phyloP scores from a whole-genome alignment of 2,113 vertebrate genomes.

The Hippocampus mohnikei region DNA sequence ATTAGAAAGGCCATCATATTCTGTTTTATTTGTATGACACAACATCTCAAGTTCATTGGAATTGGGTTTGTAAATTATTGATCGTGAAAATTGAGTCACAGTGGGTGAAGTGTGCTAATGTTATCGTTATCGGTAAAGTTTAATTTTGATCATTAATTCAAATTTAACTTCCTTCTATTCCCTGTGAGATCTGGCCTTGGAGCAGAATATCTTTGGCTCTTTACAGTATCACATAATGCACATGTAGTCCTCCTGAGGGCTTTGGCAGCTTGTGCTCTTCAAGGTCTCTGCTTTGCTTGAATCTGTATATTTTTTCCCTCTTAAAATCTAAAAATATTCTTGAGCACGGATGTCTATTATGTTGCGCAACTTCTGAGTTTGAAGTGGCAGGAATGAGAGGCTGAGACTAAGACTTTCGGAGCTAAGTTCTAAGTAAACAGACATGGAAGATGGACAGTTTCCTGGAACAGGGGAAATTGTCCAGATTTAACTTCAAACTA shows the following conservation, averaged over 20 bases:
- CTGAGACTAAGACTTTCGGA: slow-evolving; percentile 57
- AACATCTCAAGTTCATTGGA: too few relatives aligned
- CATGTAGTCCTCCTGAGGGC: slow-evolving; percentile 49
- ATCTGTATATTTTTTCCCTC: slow-evolving; percentile 60
- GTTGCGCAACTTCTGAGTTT: slow-evolving; percentile 58
- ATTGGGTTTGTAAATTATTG: too few relatives aligned
- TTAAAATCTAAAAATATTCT: slow-evolving; percentile 66
- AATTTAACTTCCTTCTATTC: slow-evolving; percentile 65
- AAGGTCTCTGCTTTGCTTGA: slow-evolving; percentile 50
- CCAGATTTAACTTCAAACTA: slow-evolving; percentile 29
- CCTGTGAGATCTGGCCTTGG: slow-evolving; percentile 67
- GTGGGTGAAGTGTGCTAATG: too few relatives aligned
- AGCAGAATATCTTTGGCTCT: slow-evolving; percentile 59
- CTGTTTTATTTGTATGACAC: too few relatives aligned
- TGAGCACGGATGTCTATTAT: slow-evolving; percentile 56
- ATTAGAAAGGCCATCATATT: too few relatives aligned
- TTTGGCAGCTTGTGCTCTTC: slow-evolving; percentile 35
- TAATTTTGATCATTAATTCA: slow-evolving; percentile 48
- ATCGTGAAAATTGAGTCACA: too few relatives aligned
- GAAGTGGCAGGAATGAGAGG: slow-evolving; percentile 65
- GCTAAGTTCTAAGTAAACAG: slow-evolving; percentile 57
- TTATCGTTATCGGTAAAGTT: slow-evolving; percentile 9
- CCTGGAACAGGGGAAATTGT: slow-evolving; percentile 39
- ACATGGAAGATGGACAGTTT: slow-evolving; percentile 47
- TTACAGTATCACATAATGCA: slow-evolving; percentile 44